phyloP scores from a whole-genome alignment of 2,113 vertebrate genomes.

The Hoplias malabaricus region DNA sequence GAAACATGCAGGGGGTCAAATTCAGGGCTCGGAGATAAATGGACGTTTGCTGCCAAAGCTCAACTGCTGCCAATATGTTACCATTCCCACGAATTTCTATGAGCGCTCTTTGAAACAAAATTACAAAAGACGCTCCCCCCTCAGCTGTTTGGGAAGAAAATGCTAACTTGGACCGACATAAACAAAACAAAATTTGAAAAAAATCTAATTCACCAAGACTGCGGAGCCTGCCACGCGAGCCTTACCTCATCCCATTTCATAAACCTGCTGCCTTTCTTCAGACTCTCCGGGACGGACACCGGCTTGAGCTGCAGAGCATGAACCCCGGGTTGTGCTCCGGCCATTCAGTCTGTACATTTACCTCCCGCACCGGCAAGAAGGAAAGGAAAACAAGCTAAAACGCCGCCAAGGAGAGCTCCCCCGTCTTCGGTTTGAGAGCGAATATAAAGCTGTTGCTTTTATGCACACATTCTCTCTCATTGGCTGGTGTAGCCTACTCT shows the following conservation, averaged over 20 bases:
- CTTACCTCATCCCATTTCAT: conserved; percentile 94
- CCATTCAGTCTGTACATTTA: conserved; percentile 75
- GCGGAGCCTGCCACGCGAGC: conserved; percentile 8
- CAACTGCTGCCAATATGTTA: background rate
- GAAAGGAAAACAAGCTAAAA: background rate
- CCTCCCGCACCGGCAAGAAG: conserved; percentile 18
- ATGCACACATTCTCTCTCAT: conserved; percentile 26
- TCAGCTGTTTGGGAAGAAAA: background rate
- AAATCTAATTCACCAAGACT: background rate
- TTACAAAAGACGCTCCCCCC: background rate
- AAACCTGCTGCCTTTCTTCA: conserved; percentile 88
- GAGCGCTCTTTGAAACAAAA: background rate
- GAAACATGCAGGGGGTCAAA: background rate
- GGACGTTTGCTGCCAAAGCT: background rate
- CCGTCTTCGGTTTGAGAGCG: conserved; percentile 12
- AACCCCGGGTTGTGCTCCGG: conserved; percentile 87
- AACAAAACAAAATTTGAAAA: too few species aligned
- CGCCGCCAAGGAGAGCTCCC: conserved; percentile 42
- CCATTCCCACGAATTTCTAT: too few species aligned
- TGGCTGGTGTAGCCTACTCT: background rate
- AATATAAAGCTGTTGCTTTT: background rate
- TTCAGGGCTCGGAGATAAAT: background rate
- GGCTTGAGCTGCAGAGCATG: conserved; percentile 88
- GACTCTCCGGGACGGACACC: conserved; percentile 77
- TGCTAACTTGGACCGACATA: background rate